Evolutionary conservation across 2,888 invertebrate genomes (phyloP).

Genomic region (Dynastes maya): DNA sequence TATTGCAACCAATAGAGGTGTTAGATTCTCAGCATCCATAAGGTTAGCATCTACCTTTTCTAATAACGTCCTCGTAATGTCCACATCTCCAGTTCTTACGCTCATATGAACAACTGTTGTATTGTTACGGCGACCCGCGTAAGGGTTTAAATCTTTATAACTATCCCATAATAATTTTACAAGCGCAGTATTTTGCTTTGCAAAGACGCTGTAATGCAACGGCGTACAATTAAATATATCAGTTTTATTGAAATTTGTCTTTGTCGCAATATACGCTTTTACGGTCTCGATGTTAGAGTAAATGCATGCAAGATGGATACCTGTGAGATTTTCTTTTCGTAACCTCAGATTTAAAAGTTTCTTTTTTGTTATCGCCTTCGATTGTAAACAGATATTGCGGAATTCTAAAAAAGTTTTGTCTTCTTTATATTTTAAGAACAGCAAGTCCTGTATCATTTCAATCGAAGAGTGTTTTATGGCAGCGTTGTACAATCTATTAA

Average conservation of each 20-base stretch:
- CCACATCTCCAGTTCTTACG: neutral
- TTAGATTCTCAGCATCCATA: neutral
- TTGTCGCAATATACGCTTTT: neutral
- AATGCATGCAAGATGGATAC: neutral
- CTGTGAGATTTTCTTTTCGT: neutral
- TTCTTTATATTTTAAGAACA: neutral
- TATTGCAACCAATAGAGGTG: neutral
- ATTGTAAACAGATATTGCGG: neutral
- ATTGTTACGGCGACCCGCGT: neutral
- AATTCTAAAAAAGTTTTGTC: neutral
- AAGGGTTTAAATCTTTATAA: neutral
- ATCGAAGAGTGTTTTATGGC: too few relatives aligned
- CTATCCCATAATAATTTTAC: neutral
- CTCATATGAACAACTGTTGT: slow-evolving; percentile 5
- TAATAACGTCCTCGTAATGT: neutral
- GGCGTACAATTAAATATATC: slow-evolving; percentile 4
- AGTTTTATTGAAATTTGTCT: neutral
- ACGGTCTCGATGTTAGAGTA: neutral
- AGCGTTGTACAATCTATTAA: too few relatives aligned
- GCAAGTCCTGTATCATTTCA: neutral
- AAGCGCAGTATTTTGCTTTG: neutral
- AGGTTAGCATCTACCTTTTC: neutral
- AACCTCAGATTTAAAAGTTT: neutral
- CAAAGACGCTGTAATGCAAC: neutral
- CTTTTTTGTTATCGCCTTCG: neutral